These are phyloP conservation scores for Anisognathus igniventris DNA, from an alignment of 2,797 vertebrate genomes.

Conservation along the genomic window DNA sequence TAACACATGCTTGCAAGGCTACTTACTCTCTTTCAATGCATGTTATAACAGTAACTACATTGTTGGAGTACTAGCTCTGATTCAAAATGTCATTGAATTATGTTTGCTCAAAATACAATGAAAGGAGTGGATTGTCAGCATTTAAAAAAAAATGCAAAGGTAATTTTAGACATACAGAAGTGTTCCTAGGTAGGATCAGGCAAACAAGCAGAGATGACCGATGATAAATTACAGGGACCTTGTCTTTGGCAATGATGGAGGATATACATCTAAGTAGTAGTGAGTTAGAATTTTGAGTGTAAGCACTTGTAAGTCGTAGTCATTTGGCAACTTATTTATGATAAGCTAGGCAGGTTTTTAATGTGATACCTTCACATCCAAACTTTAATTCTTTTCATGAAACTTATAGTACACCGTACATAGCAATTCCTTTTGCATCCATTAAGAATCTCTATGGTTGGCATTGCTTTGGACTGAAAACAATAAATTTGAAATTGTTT, in stretches of 20 bases:
- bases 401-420: fast-evolving
- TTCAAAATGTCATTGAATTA: not conserved
- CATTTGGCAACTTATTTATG: not conserved
- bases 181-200: not conserved
- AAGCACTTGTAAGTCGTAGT: not conserved
- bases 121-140: not conserved
- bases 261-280: not conserved
- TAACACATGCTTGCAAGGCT: not conserved
- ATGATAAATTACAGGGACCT: not conserved
- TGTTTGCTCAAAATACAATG: not conserved
- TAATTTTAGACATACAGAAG: not conserved
- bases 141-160: not conserved
- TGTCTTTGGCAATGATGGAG: not conserved
- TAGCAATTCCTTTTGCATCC: not conserved
- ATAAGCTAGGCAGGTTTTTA: not conserved
- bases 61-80: not conserved
- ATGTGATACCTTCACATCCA: not conserved
- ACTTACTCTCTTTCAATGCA: not conserved
- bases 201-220: not conserved
- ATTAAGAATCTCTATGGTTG: not conserved
- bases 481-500: not conserved
- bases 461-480: not conserved
- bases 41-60: not conserved
- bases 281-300: not conserved
- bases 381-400: not conserved